Base-by-base conservation (phyloP, 2,888 invertebrate species). In the Leptopterna dolabrata region DNA sequence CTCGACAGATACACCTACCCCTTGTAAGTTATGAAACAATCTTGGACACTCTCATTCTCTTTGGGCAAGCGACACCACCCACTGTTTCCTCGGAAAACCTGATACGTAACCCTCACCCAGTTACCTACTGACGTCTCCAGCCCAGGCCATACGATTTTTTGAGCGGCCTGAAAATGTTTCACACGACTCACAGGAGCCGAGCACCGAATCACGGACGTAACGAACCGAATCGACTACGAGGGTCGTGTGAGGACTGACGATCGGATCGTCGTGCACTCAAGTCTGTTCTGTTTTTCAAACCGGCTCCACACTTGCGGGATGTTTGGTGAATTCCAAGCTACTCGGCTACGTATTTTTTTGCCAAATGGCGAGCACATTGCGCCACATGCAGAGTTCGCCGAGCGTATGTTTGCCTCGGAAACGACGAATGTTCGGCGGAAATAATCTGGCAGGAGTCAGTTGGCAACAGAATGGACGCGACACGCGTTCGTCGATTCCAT, bases 71-170 rank as follows among this genome's bases (percentile, higher is more conserved):
- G 63, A 63, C 63, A 27, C 63, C 63, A 63, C 36, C 41, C 36
- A 36, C 30, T 73, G 73, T 73, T 73, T 73, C 73, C 41, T 73
- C 73, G 73, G 73, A 73, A 73, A 73, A 73, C 73, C n/a, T 73
- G 41, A 73, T 73, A 73, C 73, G 73, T 36, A 73, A 73, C 73
- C 73, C 73, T 73, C 73, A 73, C 73, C 73, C 73, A 73, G 73
- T 73, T 73, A 73, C 73, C 73, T 73, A 73, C 73, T 73, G 73
- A 73, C 9, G 73, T 7, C 36, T 9, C 24, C 27, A 4, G 63
- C 27, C 24, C 36, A 36, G 36, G 36, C 19, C 24, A 2, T 51
- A 51, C 63, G 24, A 63, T 63, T 63, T 63, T 63, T 63, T 63
- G 24, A 27, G 63, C 27, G 63, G 19, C 24, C 63, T 7, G 24